These are phyloP conservation scores for Drosophila villosipedis DNA, from an alignment of 2,888 invertebrate genomes.

Conservation along the genomic window DNA sequence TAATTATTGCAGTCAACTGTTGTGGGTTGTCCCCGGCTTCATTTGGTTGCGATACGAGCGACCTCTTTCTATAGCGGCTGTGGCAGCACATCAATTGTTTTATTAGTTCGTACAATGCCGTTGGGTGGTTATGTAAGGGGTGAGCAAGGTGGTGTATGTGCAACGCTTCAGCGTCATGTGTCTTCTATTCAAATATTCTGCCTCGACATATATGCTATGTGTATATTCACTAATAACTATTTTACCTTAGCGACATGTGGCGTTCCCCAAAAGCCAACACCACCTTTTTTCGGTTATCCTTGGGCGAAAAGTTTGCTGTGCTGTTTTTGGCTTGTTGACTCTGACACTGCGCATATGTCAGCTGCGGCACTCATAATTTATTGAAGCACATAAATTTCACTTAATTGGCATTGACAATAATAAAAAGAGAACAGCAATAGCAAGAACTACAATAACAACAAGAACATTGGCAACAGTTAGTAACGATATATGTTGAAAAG, in stretches of 20 bases:
- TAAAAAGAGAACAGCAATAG: slow-evolving; percentile 38
- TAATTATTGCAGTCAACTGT: slow-evolving; percentile 75
- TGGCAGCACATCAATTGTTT: slow-evolving; percentile 67
- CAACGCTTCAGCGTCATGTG: slow-evolving; percentile 52
- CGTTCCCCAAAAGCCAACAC: slow-evolving; percentile 24
- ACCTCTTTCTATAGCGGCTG: slow-evolving; percentile 19
- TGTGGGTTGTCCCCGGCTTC: slow-evolving; percentile 37
- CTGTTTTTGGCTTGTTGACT: slow-evolving; percentile 59
- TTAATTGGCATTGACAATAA: slow-evolving; percentile 76
- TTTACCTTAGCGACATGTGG: slow-evolving; percentile 79
- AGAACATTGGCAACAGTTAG: slow-evolving; percentile 19
- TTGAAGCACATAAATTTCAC: slow-evolving; percentile 78
- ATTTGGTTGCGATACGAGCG: neutral
- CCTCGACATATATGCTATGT: slow-evolving; percentile 25
- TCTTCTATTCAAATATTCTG: slow-evolving; percentile 60
- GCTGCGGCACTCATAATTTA: slow-evolving; percentile 74
- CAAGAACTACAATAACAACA: slow-evolving; percentile 14
- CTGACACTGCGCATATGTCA: slow-evolving; percentile 68
- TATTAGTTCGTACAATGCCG: slow-evolving; percentile 65
- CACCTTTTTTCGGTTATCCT: slow-evolving; percentile 54
- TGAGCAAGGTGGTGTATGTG: slow-evolving; percentile 41
- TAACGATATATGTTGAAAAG: slow-evolving; percentile 45
- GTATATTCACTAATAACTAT: slow-evolving; percentile 72
- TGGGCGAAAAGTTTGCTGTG: slow-evolving; percentile 54
- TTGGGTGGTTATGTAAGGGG: slow-evolving; percentile 14